Conservation (phyloP, 2,797 vertebrate genomes). For the Potorous gilbertii region DNA sequence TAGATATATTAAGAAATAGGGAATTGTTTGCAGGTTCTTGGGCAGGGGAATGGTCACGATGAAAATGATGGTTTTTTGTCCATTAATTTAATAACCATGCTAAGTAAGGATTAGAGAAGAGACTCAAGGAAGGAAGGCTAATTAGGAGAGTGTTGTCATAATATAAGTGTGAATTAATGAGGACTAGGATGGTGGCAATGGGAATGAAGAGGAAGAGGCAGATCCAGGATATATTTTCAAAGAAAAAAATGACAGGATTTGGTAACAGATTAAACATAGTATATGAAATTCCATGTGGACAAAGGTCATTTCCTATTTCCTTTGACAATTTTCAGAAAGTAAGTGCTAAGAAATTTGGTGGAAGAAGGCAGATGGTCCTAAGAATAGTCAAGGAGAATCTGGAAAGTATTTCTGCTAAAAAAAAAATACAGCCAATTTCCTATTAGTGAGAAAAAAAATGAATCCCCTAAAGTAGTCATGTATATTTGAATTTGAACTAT, state of each 20-base stretch:
- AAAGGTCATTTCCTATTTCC: neutral
- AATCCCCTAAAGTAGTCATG: neutral
- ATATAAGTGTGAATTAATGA: neutral
- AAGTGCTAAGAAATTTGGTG: neutral
- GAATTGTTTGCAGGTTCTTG: neutral
- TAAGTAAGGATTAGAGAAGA: neutral
- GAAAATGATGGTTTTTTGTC: neutral
- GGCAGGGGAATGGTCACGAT: neutral
- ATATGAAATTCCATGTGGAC: neutral
- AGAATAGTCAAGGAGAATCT: neutral
- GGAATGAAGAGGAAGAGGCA: neutral
- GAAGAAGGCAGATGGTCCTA: neutral
- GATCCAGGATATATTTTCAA: neutral
- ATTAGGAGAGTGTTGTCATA: neutral
- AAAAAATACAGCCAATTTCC: neutral
- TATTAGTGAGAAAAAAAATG: neutral
- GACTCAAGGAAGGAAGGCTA: neutral
- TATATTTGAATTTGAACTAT: neutral
- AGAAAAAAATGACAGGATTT: neutral
- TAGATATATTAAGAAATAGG: neutral
- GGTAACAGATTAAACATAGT: neutral
- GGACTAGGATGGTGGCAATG: neutral
- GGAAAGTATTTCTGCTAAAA: neutral
- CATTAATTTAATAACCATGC: neutral
- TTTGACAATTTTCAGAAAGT: neutral